Evolutionary conservation across 2,797 vertebrate species (phyloP), one percentile per base, ranked within the genome.

Genomic region (Australoheros facetus): DNA sequence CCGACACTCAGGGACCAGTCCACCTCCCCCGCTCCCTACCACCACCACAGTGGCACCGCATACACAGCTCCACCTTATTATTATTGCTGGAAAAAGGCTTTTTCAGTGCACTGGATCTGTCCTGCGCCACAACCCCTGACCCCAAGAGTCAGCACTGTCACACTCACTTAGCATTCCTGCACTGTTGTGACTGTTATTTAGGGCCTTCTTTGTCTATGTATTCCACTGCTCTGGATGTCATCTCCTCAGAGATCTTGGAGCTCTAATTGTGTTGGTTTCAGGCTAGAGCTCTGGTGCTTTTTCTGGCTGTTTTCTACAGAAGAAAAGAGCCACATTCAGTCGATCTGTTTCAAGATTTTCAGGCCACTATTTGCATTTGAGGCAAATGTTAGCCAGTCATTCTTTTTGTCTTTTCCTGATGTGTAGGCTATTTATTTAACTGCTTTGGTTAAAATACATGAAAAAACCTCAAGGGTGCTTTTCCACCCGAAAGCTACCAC

Each of bases 1-100:
- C 93, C 92, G 86, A 92, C 92, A 94, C 95, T 96, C 95, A 96
- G 95, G 95, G 95, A 96, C 93, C 91, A 80, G 89, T 90, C 87
- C 89, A 77, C 80, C 85, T 78, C 82, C 87, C 86, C 71, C 5
- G 80, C 83, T 75, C 74, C 75, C 82, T 72, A 57, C 28, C 77
- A 75, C 79, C 77, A 75, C 79, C 84, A 82, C 81, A 80, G 88
- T 84, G 81, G 82, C 89, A 80, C 88, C 57, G 17, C 80, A 73
- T 55, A 72, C 80, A 88, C 79, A 73, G 80, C 81, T 73, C 79
- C 5, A 60, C 82, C 77, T 56, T 60, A 80, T 56, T 77, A 73
- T 73, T 66, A 79, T 55, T 17, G 76, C 87, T 82, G 86, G 92
- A 75, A 87, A 90, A 85, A 84, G 77, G 85, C 87, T 82, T 79